phyloP scores from a whole-genome alignment of 2,888 invertebrate genomes.

The Steinernema carpocapsae region DNA sequence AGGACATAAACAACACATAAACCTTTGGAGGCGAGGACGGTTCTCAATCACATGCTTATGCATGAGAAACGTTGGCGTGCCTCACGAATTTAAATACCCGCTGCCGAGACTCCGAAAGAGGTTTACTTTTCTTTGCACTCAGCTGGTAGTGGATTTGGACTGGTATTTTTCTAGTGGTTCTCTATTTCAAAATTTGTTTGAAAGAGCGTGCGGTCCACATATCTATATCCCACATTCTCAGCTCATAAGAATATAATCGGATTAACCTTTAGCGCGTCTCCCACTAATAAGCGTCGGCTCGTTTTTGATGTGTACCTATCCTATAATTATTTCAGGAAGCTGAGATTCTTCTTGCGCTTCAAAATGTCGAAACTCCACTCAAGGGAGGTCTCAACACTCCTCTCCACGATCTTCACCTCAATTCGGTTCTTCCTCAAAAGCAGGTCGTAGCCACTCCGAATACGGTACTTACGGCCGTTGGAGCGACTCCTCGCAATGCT shows the following conservation, averaged over 20 bases:
- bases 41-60: too few relatives aligned
- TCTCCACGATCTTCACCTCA: slow-evolving; percentile 85
- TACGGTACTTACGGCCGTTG: slow-evolving; percentile 78
- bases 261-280: slow-evolving; percentile 3
- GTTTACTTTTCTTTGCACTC: too few relatives aligned
- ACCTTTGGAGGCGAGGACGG: too few relatives aligned
- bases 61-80: too few relatives aligned
- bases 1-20: too few relatives aligned
- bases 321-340: slow-evolving; percentile 82
- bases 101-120: too few relatives aligned
- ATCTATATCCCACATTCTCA: not conserved
- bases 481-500: slow-evolving; percentile 60
- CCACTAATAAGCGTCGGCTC: not conserved
- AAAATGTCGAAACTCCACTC: slow-evolving; percentile 94
- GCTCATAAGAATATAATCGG: not conserved
- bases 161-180: too few relatives aligned
- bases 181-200: too few relatives aligned
- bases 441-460: slow-evolving; percentile 78
- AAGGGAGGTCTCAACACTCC: slow-evolving; percentile 95
- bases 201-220: not conserved
- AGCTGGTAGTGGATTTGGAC: too few relatives aligned
- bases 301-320: not conserved
- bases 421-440: slow-evolving; percentile 62
- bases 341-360: slow-evolving; percentile 96
- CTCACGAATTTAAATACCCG: too few relatives aligned